Conservation (phyloP, 2,888 invertebrate genomes). For the Charanyca ferruginea region DNA sequence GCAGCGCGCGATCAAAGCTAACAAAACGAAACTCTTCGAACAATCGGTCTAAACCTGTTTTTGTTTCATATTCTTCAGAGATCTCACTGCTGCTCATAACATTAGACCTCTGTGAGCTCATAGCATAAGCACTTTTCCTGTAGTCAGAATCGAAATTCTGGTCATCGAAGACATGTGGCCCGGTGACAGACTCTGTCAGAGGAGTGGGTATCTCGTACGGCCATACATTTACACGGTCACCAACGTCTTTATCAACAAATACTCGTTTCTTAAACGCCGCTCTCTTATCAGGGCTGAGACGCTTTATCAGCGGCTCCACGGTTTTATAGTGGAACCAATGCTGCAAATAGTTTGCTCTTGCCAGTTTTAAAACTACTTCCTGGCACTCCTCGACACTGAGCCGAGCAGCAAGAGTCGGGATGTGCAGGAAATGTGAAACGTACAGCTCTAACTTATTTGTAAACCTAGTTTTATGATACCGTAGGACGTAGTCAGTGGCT, state of each 20-base stretch:
- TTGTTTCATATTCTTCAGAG: constrained; percentile 42
- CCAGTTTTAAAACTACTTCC: constrained; percentile 71
- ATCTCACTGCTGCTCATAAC: constrained; percentile 53
- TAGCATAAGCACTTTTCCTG: not conserved
- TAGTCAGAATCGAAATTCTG: not conserved
- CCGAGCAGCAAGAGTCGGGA: constrained; percentile 70
- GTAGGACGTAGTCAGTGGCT: constrained; percentile 72
- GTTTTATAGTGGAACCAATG: constrained; percentile 73
- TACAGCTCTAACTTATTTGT: constrained; percentile 75
- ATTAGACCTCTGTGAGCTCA: not conserved
- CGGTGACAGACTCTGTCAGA: constrained; percentile 2
- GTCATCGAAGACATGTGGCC: constrained; percentile 56
- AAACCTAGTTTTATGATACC: constrained; percentile 71
- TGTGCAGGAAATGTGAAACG: constrained; percentile 70
- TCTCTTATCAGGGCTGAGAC: constrained; percentile 67
- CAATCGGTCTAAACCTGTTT: constrained; percentile 73
- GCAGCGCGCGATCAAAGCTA: constrained; percentile 75
- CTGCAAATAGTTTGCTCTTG: constrained; percentile 71
- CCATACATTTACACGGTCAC: constrained; percentile 68
- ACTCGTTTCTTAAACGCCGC: constrained; percentile 71
- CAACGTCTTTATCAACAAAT: constrained; percentile 74
- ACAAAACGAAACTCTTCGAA: constrained; percentile 78
- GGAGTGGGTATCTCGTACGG: constrained; percentile 66
- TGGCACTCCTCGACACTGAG: constrained; percentile 74
- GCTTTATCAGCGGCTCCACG: constrained; percentile 75